Conservation (phyloP, 2,888 invertebrate genomes). For the Proisotoma minuta region DNA sequence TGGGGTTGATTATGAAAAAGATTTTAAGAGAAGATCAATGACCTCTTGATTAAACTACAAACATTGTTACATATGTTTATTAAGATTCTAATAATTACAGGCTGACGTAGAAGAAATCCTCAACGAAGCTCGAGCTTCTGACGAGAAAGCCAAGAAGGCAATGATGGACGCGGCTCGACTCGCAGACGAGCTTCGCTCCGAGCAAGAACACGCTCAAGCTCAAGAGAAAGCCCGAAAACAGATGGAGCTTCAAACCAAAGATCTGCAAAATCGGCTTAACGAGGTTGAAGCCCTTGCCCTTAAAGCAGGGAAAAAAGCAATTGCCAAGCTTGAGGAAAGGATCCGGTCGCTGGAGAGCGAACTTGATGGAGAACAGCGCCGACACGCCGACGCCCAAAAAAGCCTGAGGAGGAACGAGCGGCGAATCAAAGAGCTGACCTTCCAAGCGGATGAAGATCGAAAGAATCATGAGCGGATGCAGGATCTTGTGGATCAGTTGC, state of each 20-base stretch:
- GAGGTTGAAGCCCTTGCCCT: constrained; percentile 96
- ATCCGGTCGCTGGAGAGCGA: constrained; percentile 94
- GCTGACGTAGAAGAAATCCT: constrained; percentile 97
- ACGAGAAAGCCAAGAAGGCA: constrained; percentile 98
- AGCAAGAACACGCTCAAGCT: constrained; percentile 97
- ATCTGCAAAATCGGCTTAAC: constrained; percentile 91
- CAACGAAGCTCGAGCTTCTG: constrained; percentile 97
- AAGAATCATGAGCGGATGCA: constrained; percentile 99
- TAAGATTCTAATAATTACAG: constrained; percentile 40
- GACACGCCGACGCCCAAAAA: constrained; percentile 98
- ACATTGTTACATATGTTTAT: not conserved
- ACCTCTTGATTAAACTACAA: not conserved
- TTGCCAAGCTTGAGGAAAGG: constrained; percentile 96
- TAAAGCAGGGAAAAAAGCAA: constrained; percentile 98
- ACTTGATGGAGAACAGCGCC: constrained; percentile 94
- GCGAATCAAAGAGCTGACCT: constrained; percentile 95
- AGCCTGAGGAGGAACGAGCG: constrained; percentile 95
- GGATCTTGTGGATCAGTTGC: constrained; percentile 98
- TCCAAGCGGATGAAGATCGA: constrained; percentile 92
- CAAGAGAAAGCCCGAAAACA: constrained; percentile 98
- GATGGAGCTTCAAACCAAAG: constrained; percentile 96
- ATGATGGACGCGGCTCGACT: constrained; percentile 98
- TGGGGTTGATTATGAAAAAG: not conserved
- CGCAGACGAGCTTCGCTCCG: constrained; percentile 97
- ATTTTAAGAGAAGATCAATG: not conserved